phyloP scores from a whole-genome alignment of 2,888 invertebrate genomes.

The Hydroisotoma schaefferi region DNA sequence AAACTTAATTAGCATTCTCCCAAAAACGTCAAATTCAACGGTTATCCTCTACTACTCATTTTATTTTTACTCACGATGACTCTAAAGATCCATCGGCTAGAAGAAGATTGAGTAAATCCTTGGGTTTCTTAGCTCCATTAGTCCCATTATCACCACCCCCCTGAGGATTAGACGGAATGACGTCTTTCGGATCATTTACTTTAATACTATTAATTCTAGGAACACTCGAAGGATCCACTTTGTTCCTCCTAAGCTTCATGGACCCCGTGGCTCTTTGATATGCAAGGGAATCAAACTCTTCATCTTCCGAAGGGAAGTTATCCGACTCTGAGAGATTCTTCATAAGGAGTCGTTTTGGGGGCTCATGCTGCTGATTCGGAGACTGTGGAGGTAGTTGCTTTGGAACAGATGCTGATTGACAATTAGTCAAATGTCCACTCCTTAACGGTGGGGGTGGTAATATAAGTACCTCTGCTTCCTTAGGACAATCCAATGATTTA shows the following conservation, averaged over 20 bases:
- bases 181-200: slow-evolving; percentile 37
- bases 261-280: slow-evolving; percentile 20
- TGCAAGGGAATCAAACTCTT: slow-evolving; percentile 10
- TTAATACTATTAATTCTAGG: slow-evolving; percentile 28
- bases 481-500: slow-evolving; percentile 8
- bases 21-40: no score
- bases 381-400: background rate
- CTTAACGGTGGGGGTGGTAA: no score
- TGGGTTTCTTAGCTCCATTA: slow-evolving; percentile 42
- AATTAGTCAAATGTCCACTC: background rate
- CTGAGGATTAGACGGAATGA: slow-evolving; percentile 26
- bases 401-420: background rate
- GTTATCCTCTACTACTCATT: no score
- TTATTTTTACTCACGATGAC: slow-evolving; percentile 54
- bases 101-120: slow-evolving; percentile 52
- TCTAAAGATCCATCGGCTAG: slow-evolving; percentile 52
- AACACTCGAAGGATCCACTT: slow-evolving; percentile 17
- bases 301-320: slow-evolving; percentile 10
- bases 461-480: no score
- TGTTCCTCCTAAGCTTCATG: slow-evolving; percentile 15
- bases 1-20: no score
- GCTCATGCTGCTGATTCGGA: background rate
- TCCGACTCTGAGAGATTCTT: background rate
- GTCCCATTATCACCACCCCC: slow-evolving; percentile 15
- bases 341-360: background rate